Percentiles rank a stretch among this genome's conserved stretches.
Evolutionary conservation across 2,797 vertebrate species (phyloP).

Genomic region (Sphenodon punctatus): DNA sequence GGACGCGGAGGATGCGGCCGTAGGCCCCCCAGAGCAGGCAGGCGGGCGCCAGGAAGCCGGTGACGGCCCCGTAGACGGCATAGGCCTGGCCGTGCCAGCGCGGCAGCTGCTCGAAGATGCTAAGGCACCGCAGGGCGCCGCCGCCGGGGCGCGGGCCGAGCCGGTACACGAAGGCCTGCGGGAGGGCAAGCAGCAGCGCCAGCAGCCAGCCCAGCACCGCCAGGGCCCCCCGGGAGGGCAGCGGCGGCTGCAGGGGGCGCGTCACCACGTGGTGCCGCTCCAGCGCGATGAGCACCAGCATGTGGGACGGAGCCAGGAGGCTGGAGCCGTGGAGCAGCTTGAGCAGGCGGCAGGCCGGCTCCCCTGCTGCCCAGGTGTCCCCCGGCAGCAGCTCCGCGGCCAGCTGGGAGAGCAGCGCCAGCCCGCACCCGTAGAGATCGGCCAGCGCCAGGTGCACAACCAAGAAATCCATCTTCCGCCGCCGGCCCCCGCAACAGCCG

Average conservation of each 20-base stretch:
- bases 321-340: slow-evolving; percentile 68
- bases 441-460: slow-evolving; percentile 70
- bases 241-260: slow-evolving; percentile 28
- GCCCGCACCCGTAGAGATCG: slow-evolving; percentile 66
- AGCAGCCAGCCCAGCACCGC: slow-evolving; percentile 66
- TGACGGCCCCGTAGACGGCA: slow-evolving; percentile 42
- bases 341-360: slow-evolving; percentile 17
- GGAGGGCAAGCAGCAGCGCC: slow-evolving; percentile 70
- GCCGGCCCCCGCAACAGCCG: slow-evolving; percentile 33
- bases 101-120: slow-evolving; percentile 36
- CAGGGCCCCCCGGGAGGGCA: slow-evolving; percentile 54
- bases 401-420: slow-evolving; percentile 56
- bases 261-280: slow-evolving; percentile 58
- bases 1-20: not conserved
- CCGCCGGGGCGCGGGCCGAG: not conserved
- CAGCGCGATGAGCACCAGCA: slow-evolving; percentile 72
- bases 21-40: slow-evolving; percentile 31
- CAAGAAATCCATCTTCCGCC: slow-evolving; percentile 70
- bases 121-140: slow-evolving; percentile 38
- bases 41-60: slow-evolving; percentile 53
- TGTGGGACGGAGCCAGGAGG: slow-evolving; percentile 67
- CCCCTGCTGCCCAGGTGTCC: not conserved
- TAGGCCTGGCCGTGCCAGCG: slow-evolving; percentile 53
- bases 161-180: slow-evolving; percentile 58
- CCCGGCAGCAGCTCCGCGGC: slow-evolving; percentile 32